These are phyloP conservation scores for Platysternon megacephalum DNA, from an alignment of 2,113 vertebrate genomes.

Conservation along the genomic window DNA sequence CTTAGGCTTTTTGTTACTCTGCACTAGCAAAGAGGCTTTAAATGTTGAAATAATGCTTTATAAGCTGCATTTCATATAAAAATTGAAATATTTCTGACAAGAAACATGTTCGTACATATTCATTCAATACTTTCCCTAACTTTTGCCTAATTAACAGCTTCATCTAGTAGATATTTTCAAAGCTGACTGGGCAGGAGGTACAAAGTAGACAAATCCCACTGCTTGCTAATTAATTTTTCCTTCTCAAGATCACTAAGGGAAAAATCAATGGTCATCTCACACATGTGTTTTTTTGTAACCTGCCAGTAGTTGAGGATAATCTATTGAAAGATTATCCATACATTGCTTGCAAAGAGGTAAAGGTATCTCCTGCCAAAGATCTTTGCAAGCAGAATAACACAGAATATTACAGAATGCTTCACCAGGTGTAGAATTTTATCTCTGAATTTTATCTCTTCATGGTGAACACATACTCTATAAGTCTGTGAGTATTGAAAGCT, in stretches of 20 bases:
- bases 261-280: constrained; percentile 48
- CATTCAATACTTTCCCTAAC: background rate
- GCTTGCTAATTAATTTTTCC: constrained; percentile 57
- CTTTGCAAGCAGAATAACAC: background rate
- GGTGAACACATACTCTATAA: background rate
- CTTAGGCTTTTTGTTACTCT: background rate
- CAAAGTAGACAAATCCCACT: constrained; percentile 27
- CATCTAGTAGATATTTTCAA: constrained; percentile 44
- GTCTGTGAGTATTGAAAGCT: background rate
- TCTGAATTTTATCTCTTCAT: background rate
- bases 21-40: background rate
- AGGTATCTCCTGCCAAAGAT: background rate
- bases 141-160: constrained; percentile 52
- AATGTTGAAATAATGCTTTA: constrained; percentile 22
- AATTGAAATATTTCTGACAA: constrained; percentile 36
- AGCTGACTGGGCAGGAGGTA: constrained; percentile 27
- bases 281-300: background rate
- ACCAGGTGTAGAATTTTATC: background rate
- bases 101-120: background rate
- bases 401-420: constrained; percentile 10
- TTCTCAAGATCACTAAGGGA: constrained; percentile 21
- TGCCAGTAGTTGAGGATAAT: constrained; percentile 19
- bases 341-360: background rate
- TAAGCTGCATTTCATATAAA: background rate
- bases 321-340: constrained; percentile 36